Base-by-base conservation (phyloP, 2,797 vertebrate species). In the Scolopax rusticola region DNA sequence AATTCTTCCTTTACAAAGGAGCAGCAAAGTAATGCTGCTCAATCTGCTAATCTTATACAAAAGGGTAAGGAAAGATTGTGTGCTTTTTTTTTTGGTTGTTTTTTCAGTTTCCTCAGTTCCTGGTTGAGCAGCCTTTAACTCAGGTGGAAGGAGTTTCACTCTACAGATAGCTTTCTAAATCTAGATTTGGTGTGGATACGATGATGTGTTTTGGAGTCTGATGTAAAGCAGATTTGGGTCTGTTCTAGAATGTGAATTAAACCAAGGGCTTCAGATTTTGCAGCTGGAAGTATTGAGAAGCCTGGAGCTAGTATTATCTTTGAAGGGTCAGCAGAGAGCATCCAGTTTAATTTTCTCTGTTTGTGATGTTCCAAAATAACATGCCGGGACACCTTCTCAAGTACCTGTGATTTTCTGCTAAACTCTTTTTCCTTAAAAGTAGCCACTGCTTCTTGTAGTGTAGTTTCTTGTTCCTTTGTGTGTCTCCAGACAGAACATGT, bases 281-380 rank as follows among this genome's bases (percentile, higher is more conserved):
- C 60, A 94, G 19, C 79, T 81, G 36, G 27, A 71, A 18, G 13
- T 77, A 64, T 14, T 33, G 82, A 63, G 70, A 71, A 90, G 30
- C 56, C 10, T 68, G 43, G 38, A 63, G 15, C 63, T 65, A 24
- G 11, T 30, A 19, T 76, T 96, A 80, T 36, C 74, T 96, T 95
- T 93, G 90, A 94, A 96, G 77, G 82, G 41, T 77, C 53, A 83
- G 50, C 51, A 82, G n/a, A 64, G 67, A 91, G 64, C 91, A 82
- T 82, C 64, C 64, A 59, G 8, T 77, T 95, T 65, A 5, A 20
- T 91, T 90, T 91, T 84, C 53, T 87, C 91, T 75, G 16, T 75
- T 51, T 4, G 0, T 36, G 27, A 7, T 30, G 24, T 93, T 92
- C n/a, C 57, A 48, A n/a, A 69, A 54, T 76, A 84, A 71, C 19